Base-by-base conservation (phyloP, 37 sponge, comb jelly and placozoan genomes). In the Agelas oroides region DNA sequence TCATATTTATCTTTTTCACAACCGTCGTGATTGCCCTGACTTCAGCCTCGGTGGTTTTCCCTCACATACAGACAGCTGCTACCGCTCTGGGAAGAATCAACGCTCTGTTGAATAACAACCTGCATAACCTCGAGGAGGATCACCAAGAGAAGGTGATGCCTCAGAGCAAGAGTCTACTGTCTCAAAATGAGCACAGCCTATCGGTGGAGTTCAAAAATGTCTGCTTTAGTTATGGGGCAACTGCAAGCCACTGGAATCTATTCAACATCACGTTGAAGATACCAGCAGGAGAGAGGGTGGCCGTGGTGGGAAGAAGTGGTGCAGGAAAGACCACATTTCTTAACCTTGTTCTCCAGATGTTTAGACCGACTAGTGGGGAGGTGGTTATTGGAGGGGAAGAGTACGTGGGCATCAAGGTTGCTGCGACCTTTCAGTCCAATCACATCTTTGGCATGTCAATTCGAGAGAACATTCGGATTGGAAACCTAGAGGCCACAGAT, bases 321-420 rank as follows among this genome's bases (percentile, higher is more conserved):
- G 71, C 89, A 19, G 93, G 93, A 13, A 92, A 92, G 77, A 92
- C 85, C 54, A 89, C 93, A 18, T 60, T 92, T 3, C 81, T 92
- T 31, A 88, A 66, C 32, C 53, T 92, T 0, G 52, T 88, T 40
- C 41, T 85, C 46, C 65, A 84, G 52, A 32, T 88, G 81, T 71
- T 74, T 63, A n/a, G 27, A 19, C 93, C 93, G 1, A 85, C 73
- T 0, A 25, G 65, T 33, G 93, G 93, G 18, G 53, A 39, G 2
- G 78, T 89, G 66, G 19, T 72, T 19, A 35, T 92, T 20, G 58
- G 67, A 1, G 86, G 82, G 23, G 11, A 41, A 25, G 63, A 58
- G 20, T 56, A 57, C 23, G 27, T 35, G 23, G 78, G 87, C 16
- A 73, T 69, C 16, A 33, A 58, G 20, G 83, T 81, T 5, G 76